Conservation (phyloP, 1,140 invertebrate genomes). For the Calosoma granatense region DNA sequence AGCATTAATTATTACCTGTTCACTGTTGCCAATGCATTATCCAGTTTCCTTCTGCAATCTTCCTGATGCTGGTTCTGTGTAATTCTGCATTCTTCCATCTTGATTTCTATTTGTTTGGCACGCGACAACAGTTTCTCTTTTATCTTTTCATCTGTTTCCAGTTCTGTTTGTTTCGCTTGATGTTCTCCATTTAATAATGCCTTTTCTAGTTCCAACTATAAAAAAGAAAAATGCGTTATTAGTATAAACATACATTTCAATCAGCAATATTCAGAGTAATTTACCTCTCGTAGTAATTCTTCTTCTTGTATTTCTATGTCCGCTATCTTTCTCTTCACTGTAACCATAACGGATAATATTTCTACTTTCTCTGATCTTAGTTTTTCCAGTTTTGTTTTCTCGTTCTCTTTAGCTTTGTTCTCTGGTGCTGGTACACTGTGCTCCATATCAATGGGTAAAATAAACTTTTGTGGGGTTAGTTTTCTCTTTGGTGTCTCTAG, state of each 20-base stretch:
- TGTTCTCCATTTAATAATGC: conserved; percentile 73
- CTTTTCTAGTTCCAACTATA: conserved; percentile 73
- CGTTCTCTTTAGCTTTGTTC: conserved; percentile 24
- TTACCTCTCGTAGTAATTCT: conserved; percentile 72
- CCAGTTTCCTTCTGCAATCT: conserved; percentile 47
- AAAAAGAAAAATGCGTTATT: too few relatives aligned
- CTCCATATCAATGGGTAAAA: conserved; percentile 19
- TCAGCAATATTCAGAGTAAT: conserved; percentile 15
- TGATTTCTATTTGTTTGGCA: conserved; percentile 41
- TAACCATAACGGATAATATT: conserved; percentile 43
- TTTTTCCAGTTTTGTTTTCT: conserved; percentile 34
- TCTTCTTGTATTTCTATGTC: conserved; percentile 75
- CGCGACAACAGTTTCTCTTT: conserved; percentile 52
- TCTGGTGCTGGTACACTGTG: conserved; percentile 25
- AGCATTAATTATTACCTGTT: conserved; percentile 27
- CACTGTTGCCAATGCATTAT: conserved; percentile 39
- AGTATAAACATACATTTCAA: conserved; percentile 12
- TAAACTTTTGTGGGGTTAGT: conserved; percentile 24
- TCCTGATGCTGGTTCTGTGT: conserved; percentile 45
- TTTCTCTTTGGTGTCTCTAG: conserved; percentile 6
- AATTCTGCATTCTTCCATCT: conserved; percentile 38
- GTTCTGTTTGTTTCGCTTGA: conserved; percentile 60
- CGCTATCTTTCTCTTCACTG: conserved; percentile 62
- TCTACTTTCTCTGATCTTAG: conserved; percentile 47
- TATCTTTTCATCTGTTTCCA: conserved; percentile 61